Conservation (phyloP, 2,888 invertebrate genomes). For the Drymonia ruficornis region DNA sequence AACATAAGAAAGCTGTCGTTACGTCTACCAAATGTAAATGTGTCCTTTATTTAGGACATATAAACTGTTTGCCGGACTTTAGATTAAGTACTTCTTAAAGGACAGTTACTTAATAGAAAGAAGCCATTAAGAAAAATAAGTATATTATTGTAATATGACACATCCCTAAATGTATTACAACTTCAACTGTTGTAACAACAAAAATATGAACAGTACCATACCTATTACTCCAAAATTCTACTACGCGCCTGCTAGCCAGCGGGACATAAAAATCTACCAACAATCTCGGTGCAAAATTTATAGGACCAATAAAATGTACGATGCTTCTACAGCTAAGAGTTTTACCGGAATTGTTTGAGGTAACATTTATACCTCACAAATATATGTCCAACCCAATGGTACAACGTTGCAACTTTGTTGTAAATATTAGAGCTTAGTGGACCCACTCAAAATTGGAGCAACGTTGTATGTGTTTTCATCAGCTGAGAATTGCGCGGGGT, state of each 20-base stretch:
- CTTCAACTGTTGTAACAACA: too few relatives aligned
- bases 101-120: too few relatives aligned
- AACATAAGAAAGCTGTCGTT: too few relatives aligned
- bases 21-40: too few relatives aligned
- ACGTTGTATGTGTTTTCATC: conserved; percentile 38
- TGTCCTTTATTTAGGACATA: too few relatives aligned
- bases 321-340: conserved; percentile 71
- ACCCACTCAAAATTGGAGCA: conserved; percentile 29
- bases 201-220: not conserved
- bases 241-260: conserved; percentile 28
- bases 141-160: too few relatives aligned
- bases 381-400: conserved; percentile 40
- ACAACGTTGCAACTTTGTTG: conserved; percentile 35
- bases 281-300: conserved; percentile 82
- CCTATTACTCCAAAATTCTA: conserved; percentile 18
- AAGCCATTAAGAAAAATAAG: too few relatives aligned
- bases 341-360: conserved; percentile 38
- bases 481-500: conserved; percentile 13
- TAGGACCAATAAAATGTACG: conserved; percentile 80
- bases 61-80: too few relatives aligned
- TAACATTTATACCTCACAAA: conserved; percentile 37
- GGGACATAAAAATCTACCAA: conserved; percentile 76
- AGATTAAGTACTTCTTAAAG: too few relatives aligned
- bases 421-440: conserved; percentile 32
- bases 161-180: too few relatives aligned